Base-by-base conservation (phyloP, 30 jellyfish, hydroid and myxozoan species). In the Pelagia noctiluca region DNA sequence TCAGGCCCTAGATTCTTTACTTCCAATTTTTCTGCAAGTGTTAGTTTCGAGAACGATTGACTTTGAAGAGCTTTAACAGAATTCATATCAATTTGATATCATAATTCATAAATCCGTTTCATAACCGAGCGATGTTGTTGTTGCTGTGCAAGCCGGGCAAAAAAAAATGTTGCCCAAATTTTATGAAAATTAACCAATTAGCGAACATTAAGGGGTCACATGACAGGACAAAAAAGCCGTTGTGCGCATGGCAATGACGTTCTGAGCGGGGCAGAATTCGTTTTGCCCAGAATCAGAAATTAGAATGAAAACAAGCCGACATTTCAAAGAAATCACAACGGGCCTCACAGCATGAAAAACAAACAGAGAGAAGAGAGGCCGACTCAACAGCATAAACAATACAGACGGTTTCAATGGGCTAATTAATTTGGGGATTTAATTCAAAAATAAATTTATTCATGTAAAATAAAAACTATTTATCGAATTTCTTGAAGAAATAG, bases 1-100 rank as follows among this genome's bases (percentile, higher is more conserved):
- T 77, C 89, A 12, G 89, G 89, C 10, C 89, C 89, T 2, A 77
- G 50, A 28, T 67, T 68, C 23, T 77, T 77, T 16, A 57, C 79
- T 63, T 77, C 89, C n/a, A 25, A 77, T 29, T 42, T 62, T 77
- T 35, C 89, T 60, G 35, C 70, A 28, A 32, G 61, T 54, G 89
- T n/a, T 60, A 77, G 35, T 13, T 67, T n/a, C 16, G 62, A 24
- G 24, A 62, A 62, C 21, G 72, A 63, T n/a, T 12, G 86, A 50
- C 47, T 30, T 74, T 74, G 74, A 50, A 74, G 71, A 53, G 35
- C 30, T 24, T 60, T 74, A 7, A 74, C 86, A 18, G 22, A 42
- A 34, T 74, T 74, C 86, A 48, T 74, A 33, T 53, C 69, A 33
- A 53, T 29, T n/a, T n/a, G 26, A 53, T 33, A 11, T 42, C 8